Percentiles rank a stretch among this genome's conserved stretches.
These are phyloP conservation scores for Isichthys henryi DNA, from an alignment of 2,113 vertebrate species.

Conservation along the genomic window DNA sequence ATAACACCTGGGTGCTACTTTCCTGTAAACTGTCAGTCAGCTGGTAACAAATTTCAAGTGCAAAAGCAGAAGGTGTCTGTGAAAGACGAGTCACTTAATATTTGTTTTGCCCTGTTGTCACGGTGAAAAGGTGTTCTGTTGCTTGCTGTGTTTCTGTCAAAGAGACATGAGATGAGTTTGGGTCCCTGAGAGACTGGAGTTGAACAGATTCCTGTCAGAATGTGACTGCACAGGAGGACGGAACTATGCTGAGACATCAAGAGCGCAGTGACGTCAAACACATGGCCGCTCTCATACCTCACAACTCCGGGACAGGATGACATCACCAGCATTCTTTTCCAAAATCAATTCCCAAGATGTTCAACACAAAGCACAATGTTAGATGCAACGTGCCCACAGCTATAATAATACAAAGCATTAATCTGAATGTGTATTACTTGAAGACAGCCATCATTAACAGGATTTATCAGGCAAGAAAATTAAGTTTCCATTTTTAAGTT, in stretches of 20 bases:
- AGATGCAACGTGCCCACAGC: background rate
- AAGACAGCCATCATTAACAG: background rate
- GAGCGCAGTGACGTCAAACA: background rate
- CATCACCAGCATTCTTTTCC: background rate
- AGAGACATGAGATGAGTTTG: background rate
- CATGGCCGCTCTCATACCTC: background rate
- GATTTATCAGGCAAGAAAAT: background rate
- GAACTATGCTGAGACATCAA: slow-evolving; percentile 21
- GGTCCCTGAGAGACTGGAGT: background rate
- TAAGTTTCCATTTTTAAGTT: background rate
- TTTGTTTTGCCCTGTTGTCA: background rate
- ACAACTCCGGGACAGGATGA: background rate
- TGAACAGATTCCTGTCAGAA: slow-evolving; percentile 20
- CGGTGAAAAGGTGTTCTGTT: background rate
- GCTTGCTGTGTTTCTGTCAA: background rate
- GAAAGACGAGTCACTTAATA: background rate
- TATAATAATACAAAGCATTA: background rate
- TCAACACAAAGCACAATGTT: background rate
- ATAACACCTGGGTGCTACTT: background rate
- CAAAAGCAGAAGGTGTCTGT: background rate
- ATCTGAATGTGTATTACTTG: background rate
- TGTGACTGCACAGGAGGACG: background rate
- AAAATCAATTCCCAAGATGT: background rate
- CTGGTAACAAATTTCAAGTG: background rate
- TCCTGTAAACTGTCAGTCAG: background rate